Base-by-base conservation (phyloP, 2,797 vertebrate genomes). In the Anabas testudineus region DNA sequence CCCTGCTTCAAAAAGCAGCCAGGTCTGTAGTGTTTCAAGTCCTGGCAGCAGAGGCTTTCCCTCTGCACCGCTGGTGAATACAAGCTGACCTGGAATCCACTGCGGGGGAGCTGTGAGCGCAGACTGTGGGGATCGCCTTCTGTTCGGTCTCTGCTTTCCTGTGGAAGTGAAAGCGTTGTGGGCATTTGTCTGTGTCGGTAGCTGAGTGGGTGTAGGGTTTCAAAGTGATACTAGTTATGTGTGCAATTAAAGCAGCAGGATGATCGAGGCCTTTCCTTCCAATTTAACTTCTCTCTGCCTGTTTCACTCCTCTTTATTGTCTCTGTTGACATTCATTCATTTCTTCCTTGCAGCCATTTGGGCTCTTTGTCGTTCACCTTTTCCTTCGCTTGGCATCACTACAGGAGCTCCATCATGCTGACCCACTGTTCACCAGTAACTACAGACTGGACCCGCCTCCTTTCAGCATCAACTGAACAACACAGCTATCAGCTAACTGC, bases 81-180 rank as follows among this genome's bases (percentile, higher is more conserved):
- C 82, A 69, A 77, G 60, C 71, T 85, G 84, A 87, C 85, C 84
- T 81, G 82, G 63, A 85, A 89, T 86, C 62, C 81, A 57, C 51
- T 83, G 84, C 51, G 79, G 83, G 85, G 79, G 83, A 80, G 79
- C 72, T 8, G 58, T 60, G 22, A 72, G 80, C 67, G 8, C 76
- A 76, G 81, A 83, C 84, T 82, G 76, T 14, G 6, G 80, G 81
- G 63, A 80, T 82, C 34, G 54, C 86, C 86, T 82, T 80, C 78
- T 88, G 74, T 71, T 88, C 83, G n/a, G 68, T 54, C 80, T 86
- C 81, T 78, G 84, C 81, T 84, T 85, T 80, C 70, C 76, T 77
- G 74, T 81, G 67, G 37, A 84, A 84, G 74, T 64, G 48, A 75
- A 72, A 84, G 71, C 2, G 12, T 34, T 37, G 71, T 78, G 75